Evolutionary conservation across 2,113 vertebrate species (phyloP), one percentile per base, ranked within the genome.

Genomic region (Piaya cayana): DNA sequence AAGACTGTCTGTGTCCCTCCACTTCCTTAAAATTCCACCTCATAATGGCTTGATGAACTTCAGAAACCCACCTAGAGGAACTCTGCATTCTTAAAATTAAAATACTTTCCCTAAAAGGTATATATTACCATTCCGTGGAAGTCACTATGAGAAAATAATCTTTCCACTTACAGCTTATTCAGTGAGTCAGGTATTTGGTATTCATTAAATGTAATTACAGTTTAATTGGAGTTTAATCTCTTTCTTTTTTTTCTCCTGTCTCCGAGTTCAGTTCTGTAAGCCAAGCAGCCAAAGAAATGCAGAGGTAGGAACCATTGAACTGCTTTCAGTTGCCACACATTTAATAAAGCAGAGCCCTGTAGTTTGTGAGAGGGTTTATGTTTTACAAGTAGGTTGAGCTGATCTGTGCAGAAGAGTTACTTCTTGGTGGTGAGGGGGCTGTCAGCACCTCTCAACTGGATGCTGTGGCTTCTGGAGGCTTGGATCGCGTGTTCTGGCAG

Each of bases 151-250:
- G 97, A 97, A 98, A 98, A 98, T 98, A 97, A 98, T 97, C 96
- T 98, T 97, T 96, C 96, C 90, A 93, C 94, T 96, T 96, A 96
- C 49, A 95, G 97, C 81, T 92, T 97, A 98, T 98, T 97, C 97
- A 98, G 92, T 94, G 95, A 97, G 95, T 97, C 98, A 97, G 96
- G 97, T 98, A 97, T 98, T 98, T 97, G 97, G 96, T 97, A 98
- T 98, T 98, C 98, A 98, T 98, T 98, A 98, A 94, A 96, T 92
- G 65, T 98, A 98, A 98, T 98, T 98, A 96, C 95, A 98, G 91
- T 98, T 98, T 98, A 98, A 98, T 98, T 98, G 97, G 96, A 97
- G 96, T 98, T 98, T 98, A 98, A 97, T 98, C 85, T 95, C 36
- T 74, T 65, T 75, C 75, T 53, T 81, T 77, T 47, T 68, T 71